Percentiles rank a stretch among this genome's conserved stretches.
Evolutionary conservation across 64 coral and sea anemone species (phyloP).

Genomic region (Stichodactyla mertensii): DNA sequence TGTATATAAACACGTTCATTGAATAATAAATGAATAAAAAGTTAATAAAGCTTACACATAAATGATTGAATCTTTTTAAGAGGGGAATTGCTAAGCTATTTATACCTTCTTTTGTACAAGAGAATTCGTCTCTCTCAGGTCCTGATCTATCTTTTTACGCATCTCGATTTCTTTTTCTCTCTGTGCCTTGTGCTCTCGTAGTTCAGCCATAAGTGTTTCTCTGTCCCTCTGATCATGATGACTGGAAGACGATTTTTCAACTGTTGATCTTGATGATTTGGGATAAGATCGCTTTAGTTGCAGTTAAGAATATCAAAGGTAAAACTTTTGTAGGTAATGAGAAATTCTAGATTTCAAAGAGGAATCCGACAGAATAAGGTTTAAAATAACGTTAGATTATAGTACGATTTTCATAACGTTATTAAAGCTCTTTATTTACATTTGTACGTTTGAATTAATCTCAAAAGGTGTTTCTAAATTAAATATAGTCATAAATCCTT

Average conservation of each 20-base stretch:
- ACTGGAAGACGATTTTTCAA: neutral
- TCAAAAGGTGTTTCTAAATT: neutral
- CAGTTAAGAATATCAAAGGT: neutral
- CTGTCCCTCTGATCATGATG: neutral
- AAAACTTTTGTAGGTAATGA: neutral
- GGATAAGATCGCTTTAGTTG: conserved; percentile 9
- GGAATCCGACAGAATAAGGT: neutral
- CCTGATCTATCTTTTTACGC: conserved; percentile 60
- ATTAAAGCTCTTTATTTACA: neutral
- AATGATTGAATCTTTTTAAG: neutral
- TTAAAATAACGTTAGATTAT: neutral
- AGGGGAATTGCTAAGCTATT: neutral
- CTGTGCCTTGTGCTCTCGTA: conserved; percentile 32
- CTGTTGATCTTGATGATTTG: neutral
- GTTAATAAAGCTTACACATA: neutral
- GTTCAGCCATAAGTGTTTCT: conserved; percentile 40
- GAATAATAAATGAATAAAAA: neutral
- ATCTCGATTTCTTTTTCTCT: conserved; percentile 61
- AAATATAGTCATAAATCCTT: neutral
- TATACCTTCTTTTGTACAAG: conserved; percentile 71
- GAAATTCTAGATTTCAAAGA: neutral
- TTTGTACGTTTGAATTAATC: neutral
- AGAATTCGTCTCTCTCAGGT: conserved; percentile 47
- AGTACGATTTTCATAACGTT: neutral
- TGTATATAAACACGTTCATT: neutral